Evolutionary conservation across 2,888 invertebrate genomes (phyloP), one percentile per base, ranked within the genome.

Genomic region (Hypomecis atomaria): DNA sequence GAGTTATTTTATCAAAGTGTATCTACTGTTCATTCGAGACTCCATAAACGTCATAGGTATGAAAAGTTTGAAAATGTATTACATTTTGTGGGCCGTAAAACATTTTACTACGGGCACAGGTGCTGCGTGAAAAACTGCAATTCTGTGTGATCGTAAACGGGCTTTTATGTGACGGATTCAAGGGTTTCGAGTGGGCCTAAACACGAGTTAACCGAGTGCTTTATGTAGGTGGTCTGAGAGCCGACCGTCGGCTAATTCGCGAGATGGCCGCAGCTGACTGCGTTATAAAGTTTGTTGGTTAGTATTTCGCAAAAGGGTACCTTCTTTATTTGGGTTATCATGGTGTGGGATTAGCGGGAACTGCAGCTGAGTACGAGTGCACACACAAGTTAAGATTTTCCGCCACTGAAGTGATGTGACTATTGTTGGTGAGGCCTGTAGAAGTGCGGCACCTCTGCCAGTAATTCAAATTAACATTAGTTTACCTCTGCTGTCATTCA

Each of bases 51-150:
- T 69, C 63, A 62, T 69, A 59, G 54, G 62, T 68, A 64, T 66
- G 69, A 69, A 84, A 86, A 83, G 78, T 81, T 78, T 70, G 77
- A 68, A 62, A 68, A 69, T 77, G 79, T 79, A 75, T 74, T 75
- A 78, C 78, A 82, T 84, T 87, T 86, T 80, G 84, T 83, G 77
- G 78, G 78, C 80, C 74, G 81, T 78, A 85, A 89, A 88, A 88
- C 81, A 77, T 76, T 85, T 88, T 85, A 90, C 82, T 80, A 76
- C 82, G 78, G 79, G 82, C 85, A 83, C 89, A 90, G 90, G 87
- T 90, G 90, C 75, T 83, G 78, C 78, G 78, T 77, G 79, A 82
- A 83, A 81, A 82, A 79, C 84, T 82, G 73, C 82, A 79, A 78
- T 79, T 81, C 74, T 74, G 75, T 78, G 73, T 78, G 82, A 79